Evolutionary conservation across 2,113 vertebrate species (phyloP).

Genomic region (Thymallus thymallus): DNA sequence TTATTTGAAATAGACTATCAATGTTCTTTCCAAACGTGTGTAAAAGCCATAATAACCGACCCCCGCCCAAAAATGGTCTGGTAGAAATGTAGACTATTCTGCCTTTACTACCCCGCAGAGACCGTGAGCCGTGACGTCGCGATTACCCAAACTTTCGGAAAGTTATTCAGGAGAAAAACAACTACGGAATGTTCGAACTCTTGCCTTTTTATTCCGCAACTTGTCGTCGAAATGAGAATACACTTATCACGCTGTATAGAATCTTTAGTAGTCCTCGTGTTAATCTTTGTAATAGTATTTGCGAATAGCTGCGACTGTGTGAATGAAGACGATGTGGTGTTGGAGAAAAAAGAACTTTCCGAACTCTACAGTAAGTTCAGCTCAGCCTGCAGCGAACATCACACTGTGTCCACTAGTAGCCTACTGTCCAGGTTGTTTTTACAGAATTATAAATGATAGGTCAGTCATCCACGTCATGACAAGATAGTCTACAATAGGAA

Average conservation of each 20-base stretch:
- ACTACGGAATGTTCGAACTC: conserved; percentile 55
- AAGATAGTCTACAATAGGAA: not conserved
- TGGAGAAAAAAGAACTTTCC: conserved; percentile 57
- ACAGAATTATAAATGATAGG: not conserved
- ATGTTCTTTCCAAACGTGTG: not conserved
- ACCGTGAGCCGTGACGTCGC: conserved; percentile 72
- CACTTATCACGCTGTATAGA: conserved; percentile 24
- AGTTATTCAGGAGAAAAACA: conserved; percentile 52
- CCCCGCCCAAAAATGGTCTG: conserved; percentile 41
- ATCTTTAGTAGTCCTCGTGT: conserved; percentile 24
- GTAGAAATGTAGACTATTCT: conserved; percentile 36
- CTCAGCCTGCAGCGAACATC: not conserved
- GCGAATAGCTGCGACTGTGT: conserved; percentile 46
- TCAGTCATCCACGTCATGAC: not conserved
- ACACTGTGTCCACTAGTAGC: not conserved
- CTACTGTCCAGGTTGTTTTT: not conserved
- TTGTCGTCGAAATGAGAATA: conserved; percentile 63
- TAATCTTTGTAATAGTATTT: conserved; percentile 51
- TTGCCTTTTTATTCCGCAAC: conserved; percentile 20
- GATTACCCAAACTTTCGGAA: conserved; percentile 53
- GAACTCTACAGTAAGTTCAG: conserved; percentile 74
- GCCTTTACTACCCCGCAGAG: conserved; percentile 21
- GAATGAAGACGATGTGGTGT: conserved; percentile 56
- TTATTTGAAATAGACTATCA: not conserved
- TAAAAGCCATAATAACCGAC: not conserved